Evolutionary conservation across 2,113 vertebrate genomes (phyloP).

Genomic region (Atractosteus spatula): DNA sequence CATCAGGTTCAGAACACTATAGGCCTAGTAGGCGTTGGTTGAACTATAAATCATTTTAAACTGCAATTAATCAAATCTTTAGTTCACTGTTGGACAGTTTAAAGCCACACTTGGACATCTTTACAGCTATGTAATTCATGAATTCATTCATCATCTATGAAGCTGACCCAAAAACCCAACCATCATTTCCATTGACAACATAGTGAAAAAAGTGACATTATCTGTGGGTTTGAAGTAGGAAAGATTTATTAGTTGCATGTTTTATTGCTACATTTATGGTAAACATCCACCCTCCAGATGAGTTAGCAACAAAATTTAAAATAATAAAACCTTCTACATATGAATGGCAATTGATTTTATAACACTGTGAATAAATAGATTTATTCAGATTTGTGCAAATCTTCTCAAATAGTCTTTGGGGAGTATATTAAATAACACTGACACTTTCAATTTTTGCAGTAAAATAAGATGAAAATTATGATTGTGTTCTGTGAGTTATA

Average conservation of each 20-base stretch:
- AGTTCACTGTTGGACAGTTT: not conserved
- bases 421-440: too few relatives aligned
- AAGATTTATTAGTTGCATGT: too few relatives aligned
- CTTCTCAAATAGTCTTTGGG: too few relatives aligned
- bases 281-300: too few relatives aligned
- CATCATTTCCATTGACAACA: not conserved
- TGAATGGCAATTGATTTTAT: conserved; percentile 7
- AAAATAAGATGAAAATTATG: too few relatives aligned
- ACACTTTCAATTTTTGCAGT: too few relatives aligned
- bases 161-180: not conserved
- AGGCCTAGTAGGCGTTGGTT: not conserved
- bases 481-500: too few relatives aligned
- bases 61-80: not conserved
- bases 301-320: too few relatives aligned
- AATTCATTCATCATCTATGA: not conserved
- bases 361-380: not conserved
- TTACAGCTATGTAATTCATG: conserved; percentile 16
- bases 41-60: not conserved
- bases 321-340: not conserved
- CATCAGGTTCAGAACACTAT: not conserved
- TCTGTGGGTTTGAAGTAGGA: too few relatives aligned
- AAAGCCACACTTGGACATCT: conserved; percentile 5
- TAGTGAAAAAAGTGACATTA: too few relatives aligned
- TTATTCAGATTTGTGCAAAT: too few relatives aligned
- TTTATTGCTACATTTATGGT: too few relatives aligned